phyloP scores from a whole-genome alignment of 1,140 invertebrate genomes.

The Saccostrea echinata region DNA sequence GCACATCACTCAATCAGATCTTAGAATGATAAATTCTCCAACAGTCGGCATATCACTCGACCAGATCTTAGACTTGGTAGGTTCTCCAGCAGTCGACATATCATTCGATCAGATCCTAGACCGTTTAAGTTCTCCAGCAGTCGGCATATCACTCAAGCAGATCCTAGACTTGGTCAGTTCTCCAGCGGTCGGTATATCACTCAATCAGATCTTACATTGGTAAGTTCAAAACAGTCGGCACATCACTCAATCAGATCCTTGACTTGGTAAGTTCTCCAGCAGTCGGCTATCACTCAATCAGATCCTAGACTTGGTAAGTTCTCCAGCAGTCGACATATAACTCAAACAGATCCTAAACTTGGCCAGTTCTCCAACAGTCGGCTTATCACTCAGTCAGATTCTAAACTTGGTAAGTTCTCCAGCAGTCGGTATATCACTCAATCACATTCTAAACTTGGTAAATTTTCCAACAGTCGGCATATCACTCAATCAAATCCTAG shows the following conservation, averaged over 20 bases:
- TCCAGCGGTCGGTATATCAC: background rate
- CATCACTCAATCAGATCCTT: background rate
- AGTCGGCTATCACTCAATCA: background rate
- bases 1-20: background rate
- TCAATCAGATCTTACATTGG: no score
- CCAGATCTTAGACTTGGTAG: background rate
- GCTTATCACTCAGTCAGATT: slow-evolving; percentile 69
- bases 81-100: background rate
- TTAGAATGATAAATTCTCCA: background rate
- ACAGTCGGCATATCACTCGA: background rate
- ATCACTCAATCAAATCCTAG: background rate
- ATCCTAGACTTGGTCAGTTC: slow-evolving; percentile 70
- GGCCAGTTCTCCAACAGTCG: slow-evolving; percentile 36
- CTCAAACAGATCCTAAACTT: background rate
- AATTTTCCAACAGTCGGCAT: background rate
- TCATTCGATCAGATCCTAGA: background rate
- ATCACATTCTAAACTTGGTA: no score
- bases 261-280: background rate
- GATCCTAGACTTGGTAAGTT: background rate
- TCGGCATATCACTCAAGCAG: slow-evolving; percentile 69
- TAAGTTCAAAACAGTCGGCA: background rate
- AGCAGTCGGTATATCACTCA: no score
- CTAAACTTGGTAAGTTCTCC: slow-evolving; percentile 66
- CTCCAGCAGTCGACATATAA: background rate
- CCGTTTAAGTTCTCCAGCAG: background rate